phyloP scores from a whole-genome alignment of 2,113 vertebrate genomes.

The Chamaea fasciata region DNA sequence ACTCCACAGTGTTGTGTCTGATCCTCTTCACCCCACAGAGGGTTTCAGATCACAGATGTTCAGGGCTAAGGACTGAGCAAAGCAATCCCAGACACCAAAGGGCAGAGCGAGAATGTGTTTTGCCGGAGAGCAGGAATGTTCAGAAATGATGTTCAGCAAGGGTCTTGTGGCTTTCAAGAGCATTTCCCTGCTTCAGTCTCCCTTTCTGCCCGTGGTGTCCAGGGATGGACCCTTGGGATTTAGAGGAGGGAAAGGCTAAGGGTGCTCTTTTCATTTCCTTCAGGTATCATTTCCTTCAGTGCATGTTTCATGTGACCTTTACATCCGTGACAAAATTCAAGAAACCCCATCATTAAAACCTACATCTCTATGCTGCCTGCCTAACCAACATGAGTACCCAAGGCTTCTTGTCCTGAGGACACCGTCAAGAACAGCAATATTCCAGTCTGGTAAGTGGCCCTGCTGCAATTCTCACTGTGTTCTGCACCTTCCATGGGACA shows the following conservation, averaged over 20 bases:
- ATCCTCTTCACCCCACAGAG: background rate
- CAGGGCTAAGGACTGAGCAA: background rate
- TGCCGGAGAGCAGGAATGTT: background rate
- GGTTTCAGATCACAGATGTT: background rate
- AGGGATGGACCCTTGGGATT: background rate
- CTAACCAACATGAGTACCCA: background rate
- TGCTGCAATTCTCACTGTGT: background rate
- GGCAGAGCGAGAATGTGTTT: background rate
- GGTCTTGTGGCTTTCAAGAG: background rate
- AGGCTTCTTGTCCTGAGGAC: background rate
- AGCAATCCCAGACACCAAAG: background rate
- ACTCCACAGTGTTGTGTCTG: background rate
- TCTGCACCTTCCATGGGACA: background rate
- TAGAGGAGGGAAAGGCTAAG: background rate
- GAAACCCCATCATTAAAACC: background rate
- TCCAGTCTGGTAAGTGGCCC: background rate
- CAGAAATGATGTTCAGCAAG: background rate
- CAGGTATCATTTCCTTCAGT: background rate
- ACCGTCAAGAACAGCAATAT: background rate
- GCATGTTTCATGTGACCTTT: background rate
- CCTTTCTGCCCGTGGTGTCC: background rate
- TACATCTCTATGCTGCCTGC: background rate
- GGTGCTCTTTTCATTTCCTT: background rate
- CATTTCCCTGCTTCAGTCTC: background rate
- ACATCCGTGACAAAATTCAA: background rate